phyloP scores from a whole-genome alignment of 2,888 invertebrate genomes.

The Piscicola geometra region DNA sequence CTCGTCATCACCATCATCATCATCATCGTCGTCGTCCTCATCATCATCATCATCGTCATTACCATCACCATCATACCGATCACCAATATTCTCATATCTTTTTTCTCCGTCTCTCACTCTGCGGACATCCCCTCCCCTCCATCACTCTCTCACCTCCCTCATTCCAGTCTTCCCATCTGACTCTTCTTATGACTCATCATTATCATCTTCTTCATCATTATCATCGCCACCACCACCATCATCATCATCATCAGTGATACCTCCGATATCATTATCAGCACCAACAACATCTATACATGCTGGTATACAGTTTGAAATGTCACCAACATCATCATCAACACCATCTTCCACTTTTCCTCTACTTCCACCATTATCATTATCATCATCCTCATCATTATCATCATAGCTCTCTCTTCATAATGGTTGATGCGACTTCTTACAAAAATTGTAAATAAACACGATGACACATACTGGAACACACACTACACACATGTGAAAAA shows the following conservation, averaged over 20 bases:
- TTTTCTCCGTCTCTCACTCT: not conserved
- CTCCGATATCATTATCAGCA: not conserved
- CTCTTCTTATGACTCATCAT: not conserved
- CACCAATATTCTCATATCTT: not conserved
- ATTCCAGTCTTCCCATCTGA: not conserved
- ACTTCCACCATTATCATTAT: not conserved
- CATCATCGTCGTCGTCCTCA: slow-evolving; percentile 16
- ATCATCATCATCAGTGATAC: not conserved
- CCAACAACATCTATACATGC: not conserved
- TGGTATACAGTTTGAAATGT: too few relatives aligned
- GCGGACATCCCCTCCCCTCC: not conserved
- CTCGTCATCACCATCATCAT: slow-evolving; percentile 11
- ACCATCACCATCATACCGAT: not conserved
- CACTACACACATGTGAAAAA: not conserved
- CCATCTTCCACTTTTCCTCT: slow-evolving; percentile 13
- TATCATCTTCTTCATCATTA: not conserved
- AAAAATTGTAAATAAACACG: slow-evolving; percentile 1
- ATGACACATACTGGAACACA: slow-evolving; percentile 12
- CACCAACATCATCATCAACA: slow-evolving; percentile 1
- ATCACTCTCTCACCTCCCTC: slow-evolving; percentile 39
- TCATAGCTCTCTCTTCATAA: not conserved
- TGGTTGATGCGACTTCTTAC: not conserved
- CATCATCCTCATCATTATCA: not conserved
- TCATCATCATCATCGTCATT: slow-evolving; percentile 15
- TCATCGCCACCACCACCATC: slow-evolving; percentile 1